Evolutionary conservation across 2,888 invertebrate species (phyloP).

Genomic region (Acrocyrtus sp.): DNA sequence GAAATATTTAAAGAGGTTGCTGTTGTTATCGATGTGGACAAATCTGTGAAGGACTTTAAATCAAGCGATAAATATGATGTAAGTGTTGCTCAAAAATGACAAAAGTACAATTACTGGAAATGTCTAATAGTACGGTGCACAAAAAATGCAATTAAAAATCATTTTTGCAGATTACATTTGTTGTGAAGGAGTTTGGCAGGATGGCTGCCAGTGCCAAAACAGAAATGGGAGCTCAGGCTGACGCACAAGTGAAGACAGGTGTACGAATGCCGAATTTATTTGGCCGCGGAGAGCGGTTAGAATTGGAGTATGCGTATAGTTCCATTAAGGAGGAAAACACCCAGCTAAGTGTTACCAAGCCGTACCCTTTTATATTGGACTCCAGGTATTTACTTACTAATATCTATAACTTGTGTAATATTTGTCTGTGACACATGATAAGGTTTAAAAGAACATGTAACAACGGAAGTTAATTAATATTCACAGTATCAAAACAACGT

Average conservation of each 20-base stretch:
- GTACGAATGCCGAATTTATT: constrained; percentile 35
- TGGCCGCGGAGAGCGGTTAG: constrained; percentile 28
- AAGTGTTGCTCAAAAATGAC: no score
- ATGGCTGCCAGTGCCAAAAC: constrained; percentile 27
- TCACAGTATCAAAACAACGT: constrained; percentile 11
- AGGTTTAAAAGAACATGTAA: not conserved
- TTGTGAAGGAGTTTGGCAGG: constrained; percentile 30
- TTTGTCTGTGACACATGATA: not conserved
- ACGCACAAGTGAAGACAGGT: constrained; percentile 34
- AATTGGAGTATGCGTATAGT: constrained; percentile 34
- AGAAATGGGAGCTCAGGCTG: constrained; percentile 29
- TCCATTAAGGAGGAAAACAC: constrained; percentile 18
- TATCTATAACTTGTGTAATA: not conserved
- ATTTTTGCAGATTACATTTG: constrained; percentile 27
- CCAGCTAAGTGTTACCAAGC: constrained; percentile 28
- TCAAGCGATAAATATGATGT: constrained; percentile 28
- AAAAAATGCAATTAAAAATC: not conserved
- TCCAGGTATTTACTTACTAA: constrained; percentile 14
- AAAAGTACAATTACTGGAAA: not conserved
- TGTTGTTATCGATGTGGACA: constrained; percentile 22
- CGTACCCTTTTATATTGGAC: constrained; percentile 4
- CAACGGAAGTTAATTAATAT: not conserved
- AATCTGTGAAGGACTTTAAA: not conserved
- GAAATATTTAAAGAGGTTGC: constrained; percentile 33
- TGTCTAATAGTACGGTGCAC: no score